Percentiles rank a stretch among this genome's conserved stretches.
These are phyloP conservation scores for Chelonus insularis DNA, from an alignment of 1,140 invertebrate genomes.

Conservation along the genomic window DNA sequence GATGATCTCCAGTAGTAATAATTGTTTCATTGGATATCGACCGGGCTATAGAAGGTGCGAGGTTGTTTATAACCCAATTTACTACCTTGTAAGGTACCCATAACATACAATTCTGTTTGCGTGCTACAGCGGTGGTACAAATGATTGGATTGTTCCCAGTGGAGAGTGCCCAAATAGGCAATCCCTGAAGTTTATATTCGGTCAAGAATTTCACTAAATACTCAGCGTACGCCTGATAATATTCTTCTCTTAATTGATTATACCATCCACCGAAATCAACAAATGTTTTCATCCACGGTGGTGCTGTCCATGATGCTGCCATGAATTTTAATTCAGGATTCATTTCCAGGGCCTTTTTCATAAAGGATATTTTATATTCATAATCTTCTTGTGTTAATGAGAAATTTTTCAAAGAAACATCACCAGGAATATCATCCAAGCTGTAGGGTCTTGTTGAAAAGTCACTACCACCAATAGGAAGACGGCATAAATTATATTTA, in stretches of 20 bases:
- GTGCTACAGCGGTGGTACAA: slow-evolving; percentile 66
- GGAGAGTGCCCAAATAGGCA: slow-evolving; percentile 68
- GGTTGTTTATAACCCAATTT: slow-evolving; percentile 68
- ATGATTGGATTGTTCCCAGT: slow-evolving; percentile 70
- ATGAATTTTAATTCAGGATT: slow-evolving; percentile 60
- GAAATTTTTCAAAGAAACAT: slow-evolving; percentile 48
- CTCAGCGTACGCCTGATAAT: slow-evolving; percentile 79
- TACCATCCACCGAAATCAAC: slow-evolving; percentile 59
- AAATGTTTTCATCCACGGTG: slow-evolving; percentile 92
- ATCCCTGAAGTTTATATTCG: slow-evolving; percentile 56
- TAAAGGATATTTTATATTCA: slow-evolving; percentile 54
- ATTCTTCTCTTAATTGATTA: slow-evolving; percentile 66
- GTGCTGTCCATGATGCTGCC: slow-evolving; percentile 81
- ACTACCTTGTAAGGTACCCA: slow-evolving; percentile 69
- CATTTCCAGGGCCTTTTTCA: slow-evolving; percentile 40
- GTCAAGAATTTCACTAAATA: slow-evolving; percentile 76
- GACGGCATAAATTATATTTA: slow-evolving; percentile 65
- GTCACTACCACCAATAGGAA: slow-evolving; percentile 72
- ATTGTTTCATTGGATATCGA: slow-evolving; percentile 63
- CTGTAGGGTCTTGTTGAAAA: slow-evolving; percentile 73
- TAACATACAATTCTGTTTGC: slow-evolving; percentile 68
- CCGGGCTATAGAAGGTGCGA: slow-evolving; percentile 69
- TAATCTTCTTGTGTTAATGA: slow-evolving; percentile 51
- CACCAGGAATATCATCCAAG: slow-evolving; percentile 65
- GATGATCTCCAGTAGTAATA: slow-evolving; percentile 75